Evolutionary conservation across 2,113 vertebrate genomes (phyloP).

Genomic region (Corythaixoides concolor): DNA sequence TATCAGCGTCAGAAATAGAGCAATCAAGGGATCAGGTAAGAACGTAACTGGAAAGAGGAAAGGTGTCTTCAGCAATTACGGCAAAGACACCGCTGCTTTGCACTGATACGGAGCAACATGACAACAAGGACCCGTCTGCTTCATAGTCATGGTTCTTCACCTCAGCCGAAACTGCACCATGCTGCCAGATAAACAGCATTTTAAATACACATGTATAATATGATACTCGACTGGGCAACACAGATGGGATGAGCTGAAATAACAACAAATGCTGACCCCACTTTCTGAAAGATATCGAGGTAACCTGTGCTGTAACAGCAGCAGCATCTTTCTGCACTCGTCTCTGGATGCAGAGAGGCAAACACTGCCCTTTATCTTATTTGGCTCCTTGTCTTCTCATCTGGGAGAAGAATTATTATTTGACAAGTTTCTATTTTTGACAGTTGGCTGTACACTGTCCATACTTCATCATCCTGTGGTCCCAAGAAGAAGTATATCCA

Average conservation of each 20-base stretch:
- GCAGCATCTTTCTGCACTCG: neutral
- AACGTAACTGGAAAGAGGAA: constrained; percentile 13
- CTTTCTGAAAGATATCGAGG: neutral
- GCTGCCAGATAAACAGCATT: neutral
- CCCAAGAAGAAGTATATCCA: neutral
- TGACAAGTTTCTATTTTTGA: neutral
- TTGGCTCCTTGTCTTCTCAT: neutral
- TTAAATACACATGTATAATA: neutral
- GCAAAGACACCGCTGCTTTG: neutral
- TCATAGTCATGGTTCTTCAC: neutral
- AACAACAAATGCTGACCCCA: neutral
- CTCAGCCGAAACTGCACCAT: neutral
- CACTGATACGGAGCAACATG: neutral
- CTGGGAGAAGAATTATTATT: neutral
- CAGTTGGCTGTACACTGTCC: neutral
- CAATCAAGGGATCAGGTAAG: neutral
- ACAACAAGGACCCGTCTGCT: neutral
- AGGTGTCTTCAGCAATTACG: neutral
- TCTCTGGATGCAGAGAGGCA: neutral
- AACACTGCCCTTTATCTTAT: neutral
- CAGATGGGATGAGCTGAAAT: neutral
- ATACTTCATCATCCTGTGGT: neutral
- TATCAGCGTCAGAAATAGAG: neutral
- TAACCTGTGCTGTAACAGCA: neutral
- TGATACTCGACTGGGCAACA: neutral